Base-by-base conservation (phyloP, 2,888 invertebrate genomes). In the Microctonus aethiopoides region DNA sequence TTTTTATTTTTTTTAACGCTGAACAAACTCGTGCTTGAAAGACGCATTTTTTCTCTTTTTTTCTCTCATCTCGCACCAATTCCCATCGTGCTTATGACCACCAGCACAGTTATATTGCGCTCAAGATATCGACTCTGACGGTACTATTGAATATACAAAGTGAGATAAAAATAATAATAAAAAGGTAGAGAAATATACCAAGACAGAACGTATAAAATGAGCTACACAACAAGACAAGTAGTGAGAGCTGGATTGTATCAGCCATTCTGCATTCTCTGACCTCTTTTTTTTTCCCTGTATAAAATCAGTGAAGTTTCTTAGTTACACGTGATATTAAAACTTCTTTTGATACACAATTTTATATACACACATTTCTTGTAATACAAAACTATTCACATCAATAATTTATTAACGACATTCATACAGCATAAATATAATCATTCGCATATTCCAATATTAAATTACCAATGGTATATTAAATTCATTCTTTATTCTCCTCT, bases 1-100 rank as follows among this genome's bases (percentile, higher is more conserved):
- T 54, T 54, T 20, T 29, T 32, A 39, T 56, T 36, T 13, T 16
- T 32, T n/a, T 39, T 32, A 20, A 29, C 20, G 20, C 63, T 63
- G 54, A 51, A 20, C 52, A 52, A 64, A 52, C 22, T 22, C 57
- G 16, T 6, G n/a, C 57, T 34, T 34, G 51, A 41, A 51, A 59
- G 20, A 20, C 9, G n/a, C 51, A 7, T 5, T 32, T 29, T 11
- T 24, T 46, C 9, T 32, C 16, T 20, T 29, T 32, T 54, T 56
- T n/a, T 13, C 13, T 20, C 24, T 56, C 32, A 4, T 46, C 26
- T 51, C 24, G 34, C 26, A 24, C 61, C 32, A 20, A 62, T 67
- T 67, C 32, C 29, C 59, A 59, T 67, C 46, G 59, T 59, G 59
- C 59, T 67, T 59, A 67, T 67, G 46, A 67, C 59, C 41, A 59